Conservation (phyloP, 1,140 invertebrate genomes). For the Macrostomum lignano region DNA sequence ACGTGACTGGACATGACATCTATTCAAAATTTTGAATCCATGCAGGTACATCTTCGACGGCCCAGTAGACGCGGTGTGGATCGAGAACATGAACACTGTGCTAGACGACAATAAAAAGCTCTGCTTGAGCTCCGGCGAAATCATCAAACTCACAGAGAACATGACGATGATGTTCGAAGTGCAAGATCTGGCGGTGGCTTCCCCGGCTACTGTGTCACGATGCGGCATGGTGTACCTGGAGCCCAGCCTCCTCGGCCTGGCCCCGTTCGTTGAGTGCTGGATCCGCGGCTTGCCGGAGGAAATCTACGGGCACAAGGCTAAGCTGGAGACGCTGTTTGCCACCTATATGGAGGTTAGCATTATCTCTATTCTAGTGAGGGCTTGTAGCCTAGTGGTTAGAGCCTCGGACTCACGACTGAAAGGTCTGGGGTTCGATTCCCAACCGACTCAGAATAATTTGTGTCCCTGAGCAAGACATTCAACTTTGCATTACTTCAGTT, state of each 20-base stretch:
- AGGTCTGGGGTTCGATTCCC: too few species aligned
- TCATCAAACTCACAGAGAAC: constrained; percentile 26
- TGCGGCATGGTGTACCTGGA: constrained; percentile 36
- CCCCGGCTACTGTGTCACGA: constrained; percentile 29
- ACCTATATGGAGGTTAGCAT: constrained; percentile 22
- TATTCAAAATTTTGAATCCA: too few species aligned
- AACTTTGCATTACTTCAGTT: too few species aligned
- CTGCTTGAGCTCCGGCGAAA: constrained; percentile 28
- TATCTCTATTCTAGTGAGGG: too few species aligned
- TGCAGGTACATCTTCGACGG: constrained; percentile 30
- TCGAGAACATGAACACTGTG: constrained; percentile 30
- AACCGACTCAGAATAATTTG: too few species aligned
- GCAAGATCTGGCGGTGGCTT: constrained; percentile 32
- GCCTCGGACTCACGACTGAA: too few species aligned
- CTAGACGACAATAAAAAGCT: constrained; percentile 30
- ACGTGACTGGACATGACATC: too few species aligned
- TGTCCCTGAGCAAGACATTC: too few species aligned
- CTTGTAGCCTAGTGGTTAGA: too few species aligned
- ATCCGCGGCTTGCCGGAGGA: constrained; percentile 19
- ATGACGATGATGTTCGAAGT: constrained; percentile 32
- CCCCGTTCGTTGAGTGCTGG: constrained; percentile 27
- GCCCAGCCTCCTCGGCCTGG: constrained; percentile 23
- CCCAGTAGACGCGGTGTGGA: constrained; percentile 29
- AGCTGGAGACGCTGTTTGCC: constrained; percentile 19
- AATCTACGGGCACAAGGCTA: constrained; percentile 17